Evolutionary conservation across 1,140 invertebrate genomes (phyloP), one percentile per base, ranked within the genome.

Genomic region (Leptonema lineaticorne): DNA sequence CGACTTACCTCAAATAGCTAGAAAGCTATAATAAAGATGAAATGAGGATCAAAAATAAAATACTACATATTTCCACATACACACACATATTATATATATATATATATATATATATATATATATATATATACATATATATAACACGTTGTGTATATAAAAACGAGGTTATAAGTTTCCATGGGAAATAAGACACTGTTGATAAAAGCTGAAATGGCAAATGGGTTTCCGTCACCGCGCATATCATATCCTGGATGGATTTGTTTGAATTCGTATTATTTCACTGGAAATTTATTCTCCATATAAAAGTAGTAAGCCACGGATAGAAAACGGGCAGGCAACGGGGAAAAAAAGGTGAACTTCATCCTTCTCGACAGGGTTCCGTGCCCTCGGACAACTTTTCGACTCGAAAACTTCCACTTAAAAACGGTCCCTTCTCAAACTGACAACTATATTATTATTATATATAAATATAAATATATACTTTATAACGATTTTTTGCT

Each of bases 391-490:
- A 29, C 22, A 64, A 64, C 30, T 64, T 64, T 64, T 46, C 62
- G 33, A 64, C 45, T 46, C 62, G 26, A 45, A 64, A 64, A 64
- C 45, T 64, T 64, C 62, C 20, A 64, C 45, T 64, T 64, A 64
- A 64, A 64, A 64, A 45, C 62, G 50, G 62, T 53, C 62, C 62
- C 62, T 64, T 50, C 62, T 64, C 62, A 64, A 64, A 64, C 62
- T 64, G 62, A 64, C 62, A 64, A 64, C 62, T 64, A 64, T 64
- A 64, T 64, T 64, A 64, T 64, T 50, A 45, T 64, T 64, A n/a
- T n/a, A n/a, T n/a, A n/a, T n/a, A n/a, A n/a, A n/a, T n/a, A n/a
- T n/a, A n/a, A n/a, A n/a, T n/a, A n/a, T n/a, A n/a, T n/a, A n/a
- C n/a, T n/a, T n/a, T n/a, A n/a, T n/a, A n/a, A n/a, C n/a, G n/a